A percentile compares a stretch with the other conserved stretches of the same genome.
Evolutionary conservation across 2,113 vertebrate genomes (phyloP).

Genomic region (Orientallactaga bullata): DNA sequence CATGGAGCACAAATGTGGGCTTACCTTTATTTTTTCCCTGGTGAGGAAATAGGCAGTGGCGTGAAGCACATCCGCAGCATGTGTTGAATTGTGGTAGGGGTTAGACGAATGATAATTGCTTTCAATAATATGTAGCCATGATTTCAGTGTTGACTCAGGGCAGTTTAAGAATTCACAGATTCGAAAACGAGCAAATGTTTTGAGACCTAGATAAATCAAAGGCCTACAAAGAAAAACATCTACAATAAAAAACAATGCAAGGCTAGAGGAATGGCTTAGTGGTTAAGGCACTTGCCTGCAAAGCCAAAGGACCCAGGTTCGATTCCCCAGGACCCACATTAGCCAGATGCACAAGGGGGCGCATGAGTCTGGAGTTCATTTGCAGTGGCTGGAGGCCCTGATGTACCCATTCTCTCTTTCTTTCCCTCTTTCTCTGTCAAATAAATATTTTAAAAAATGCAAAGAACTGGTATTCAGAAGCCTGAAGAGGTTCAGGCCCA

Average conservation of each 20-base stretch:
- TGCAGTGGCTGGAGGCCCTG: too few relatives aligned
- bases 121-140: constrained; percentile 96
- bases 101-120: constrained; percentile 96
- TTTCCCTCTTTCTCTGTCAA: too few relatives aligned
- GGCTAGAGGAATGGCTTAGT: too few relatives aligned
- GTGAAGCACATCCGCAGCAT: constrained; percentile 96
- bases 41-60: constrained; percentile 97
- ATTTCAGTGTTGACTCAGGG: constrained; percentile 93
- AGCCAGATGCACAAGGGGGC: too few relatives aligned
- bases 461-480: not conserved
- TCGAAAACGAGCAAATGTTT: constrained; percentile 96
- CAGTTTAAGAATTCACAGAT: constrained; percentile 97
- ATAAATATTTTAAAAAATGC: too few relatives aligned
- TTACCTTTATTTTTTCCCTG: constrained; percentile 96
- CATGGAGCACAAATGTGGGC: not conserved
- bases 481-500: not conserved
- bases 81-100: constrained; percentile 98
- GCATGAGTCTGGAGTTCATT: too few relatives aligned
- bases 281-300: too few relatives aligned
- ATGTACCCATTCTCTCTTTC: too few relatives aligned
- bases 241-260: not conserved
- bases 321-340: too few relatives aligned
- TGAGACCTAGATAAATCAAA: constrained; percentile 95
- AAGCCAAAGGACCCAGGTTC: too few relatives aligned
- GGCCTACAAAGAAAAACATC: constrained; percentile 88